A percentile compares a stretch with the other conserved stretches of the same genome.
Conservation (phyloP, 2,797 vertebrate genomes). For the Crocidura indochinensis region DNA sequence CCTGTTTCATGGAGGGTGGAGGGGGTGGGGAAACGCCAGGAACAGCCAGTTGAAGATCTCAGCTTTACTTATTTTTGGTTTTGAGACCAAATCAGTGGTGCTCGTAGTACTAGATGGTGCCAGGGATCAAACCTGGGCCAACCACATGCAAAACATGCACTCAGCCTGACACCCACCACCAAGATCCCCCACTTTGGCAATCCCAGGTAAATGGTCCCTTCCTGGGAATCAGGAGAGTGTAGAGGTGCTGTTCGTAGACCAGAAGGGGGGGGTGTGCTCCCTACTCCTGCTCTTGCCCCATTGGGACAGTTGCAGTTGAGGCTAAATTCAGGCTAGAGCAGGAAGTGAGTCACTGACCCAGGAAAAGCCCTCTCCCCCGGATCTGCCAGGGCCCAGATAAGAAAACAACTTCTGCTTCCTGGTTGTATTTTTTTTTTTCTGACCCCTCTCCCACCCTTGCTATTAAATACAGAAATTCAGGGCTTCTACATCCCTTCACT, state of each 20-base stretch:
- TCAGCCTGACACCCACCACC: too few species aligned
- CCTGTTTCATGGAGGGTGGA: constrained; percentile 33
- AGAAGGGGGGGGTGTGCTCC: constrained; percentile 22
- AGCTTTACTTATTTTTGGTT: too few species aligned
- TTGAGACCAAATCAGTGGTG: too few species aligned
- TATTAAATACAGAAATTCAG: constrained; percentile 66
- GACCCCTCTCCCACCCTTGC: constrained; percentile 49
- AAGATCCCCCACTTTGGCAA: background rate
- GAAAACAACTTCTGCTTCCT: constrained; percentile 86
- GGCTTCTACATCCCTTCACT: background rate
- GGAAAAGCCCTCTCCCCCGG: constrained; percentile 83
- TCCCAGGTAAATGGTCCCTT: background rate
- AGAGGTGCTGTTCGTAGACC: background rate
- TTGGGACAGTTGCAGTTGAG: constrained; percentile 64
- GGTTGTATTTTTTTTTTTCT: constrained; percentile 68
- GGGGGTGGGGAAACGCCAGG: background rate
- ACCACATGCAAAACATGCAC: too few species aligned
- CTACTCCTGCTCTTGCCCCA: constrained; percentile 39
- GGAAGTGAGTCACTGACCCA: constrained; percentile 87
- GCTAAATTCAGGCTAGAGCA: constrained; percentile 72
- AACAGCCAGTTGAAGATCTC: background rate
- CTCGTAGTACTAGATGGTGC: too few species aligned
- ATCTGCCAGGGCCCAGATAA: constrained; percentile 80
- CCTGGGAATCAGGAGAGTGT: constrained; percentile 50
- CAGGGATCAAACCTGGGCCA: too few species aligned